Conservation (phyloP, 2,888 invertebrate species). For the Drosophila stalkeri region DNA sequence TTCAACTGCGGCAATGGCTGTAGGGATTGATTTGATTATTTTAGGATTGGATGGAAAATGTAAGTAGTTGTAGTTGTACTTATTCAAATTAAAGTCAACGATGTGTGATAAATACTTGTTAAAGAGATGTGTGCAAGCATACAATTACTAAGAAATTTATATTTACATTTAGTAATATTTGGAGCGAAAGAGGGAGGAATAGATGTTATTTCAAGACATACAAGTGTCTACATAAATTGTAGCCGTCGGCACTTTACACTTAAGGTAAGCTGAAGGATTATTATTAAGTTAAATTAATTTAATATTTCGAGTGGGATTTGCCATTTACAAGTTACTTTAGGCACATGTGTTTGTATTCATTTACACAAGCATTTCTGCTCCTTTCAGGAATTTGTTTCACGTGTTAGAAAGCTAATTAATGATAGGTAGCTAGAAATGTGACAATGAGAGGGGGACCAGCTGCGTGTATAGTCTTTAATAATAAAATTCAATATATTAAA, state of each 20-base stretch:
- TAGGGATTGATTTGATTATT: too few species aligned
- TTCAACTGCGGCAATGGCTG: too few species aligned
- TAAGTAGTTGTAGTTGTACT: background rate
- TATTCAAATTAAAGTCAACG: background rate
- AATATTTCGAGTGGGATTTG: background rate
- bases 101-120: slow-evolving; percentile 15
- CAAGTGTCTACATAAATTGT: background rate
- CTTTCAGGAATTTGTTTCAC: background rate
- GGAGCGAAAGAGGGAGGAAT: background rate
- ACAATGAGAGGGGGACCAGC: slow-evolving; percentile 31
- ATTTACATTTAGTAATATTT: background rate
- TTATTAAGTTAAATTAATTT: background rate
- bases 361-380: too few species aligned
- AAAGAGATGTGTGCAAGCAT: background rate
- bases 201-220: background rate
- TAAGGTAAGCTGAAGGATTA: background rate
- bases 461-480: slow-evolving; percentile 55
- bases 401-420: slow-evolving; percentile 33
- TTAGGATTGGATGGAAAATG: background rate
- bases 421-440: slow-evolving; percentile 12
- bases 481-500: slow-evolving; percentile 48
- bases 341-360: background rate
- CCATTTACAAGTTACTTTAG: background rate
- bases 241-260: background rate
- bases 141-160: background rate